A percentile compares a stretch with the other conserved stretches of the same genome.
Conservation (phyloP, 1,140 invertebrate species). For the Drosophila pectinifera region DNA sequence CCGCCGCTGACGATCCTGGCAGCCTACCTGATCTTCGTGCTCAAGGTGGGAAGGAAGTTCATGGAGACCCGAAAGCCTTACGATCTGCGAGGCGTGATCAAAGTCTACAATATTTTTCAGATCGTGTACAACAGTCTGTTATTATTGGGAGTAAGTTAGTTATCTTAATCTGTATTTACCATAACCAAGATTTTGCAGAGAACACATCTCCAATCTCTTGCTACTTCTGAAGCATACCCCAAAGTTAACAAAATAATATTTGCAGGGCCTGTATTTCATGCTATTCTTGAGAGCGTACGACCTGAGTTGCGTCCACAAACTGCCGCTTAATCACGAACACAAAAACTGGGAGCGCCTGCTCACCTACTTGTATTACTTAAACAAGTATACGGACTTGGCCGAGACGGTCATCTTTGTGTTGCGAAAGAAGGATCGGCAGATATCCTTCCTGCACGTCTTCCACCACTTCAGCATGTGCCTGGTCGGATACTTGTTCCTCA, state of each 20-base stretch:
- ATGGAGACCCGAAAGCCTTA: constrained; percentile 94
- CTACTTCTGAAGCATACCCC: not conserved
- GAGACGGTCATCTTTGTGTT: constrained; percentile 65
- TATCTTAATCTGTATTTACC: no score
- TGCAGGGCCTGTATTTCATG: constrained; percentile 29
- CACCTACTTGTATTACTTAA: constrained; percentile 48
- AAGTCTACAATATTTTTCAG: constrained; percentile 92
- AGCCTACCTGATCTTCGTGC: constrained; percentile 89
- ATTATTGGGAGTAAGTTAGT: constrained; percentile 33
- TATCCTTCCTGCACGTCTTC: constrained; percentile 53
- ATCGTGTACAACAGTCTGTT: constrained; percentile 65
- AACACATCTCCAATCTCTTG: not conserved
- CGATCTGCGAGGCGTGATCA: constrained; percentile 89
- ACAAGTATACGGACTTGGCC: constrained; percentile 53
- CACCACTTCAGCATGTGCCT: constrained; percentile 86
- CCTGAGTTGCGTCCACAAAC: constrained; percentile 15
- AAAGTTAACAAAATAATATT: not conserved
- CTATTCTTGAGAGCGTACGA: constrained; percentile 27
- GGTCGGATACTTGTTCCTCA: not conserved
- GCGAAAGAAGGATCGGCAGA: constrained; percentile 56
- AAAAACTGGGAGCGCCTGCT: constrained; percentile 34
- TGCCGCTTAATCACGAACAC: constrained; percentile 45
- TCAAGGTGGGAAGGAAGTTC: constrained; percentile 88
- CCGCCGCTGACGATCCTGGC: constrained; percentile 89
- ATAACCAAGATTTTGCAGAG: no score